These are phyloP conservation scores for Drosophila anomelani DNA, from an alignment of 2,888 invertebrate genomes.

Conservation along the genomic window DNA sequence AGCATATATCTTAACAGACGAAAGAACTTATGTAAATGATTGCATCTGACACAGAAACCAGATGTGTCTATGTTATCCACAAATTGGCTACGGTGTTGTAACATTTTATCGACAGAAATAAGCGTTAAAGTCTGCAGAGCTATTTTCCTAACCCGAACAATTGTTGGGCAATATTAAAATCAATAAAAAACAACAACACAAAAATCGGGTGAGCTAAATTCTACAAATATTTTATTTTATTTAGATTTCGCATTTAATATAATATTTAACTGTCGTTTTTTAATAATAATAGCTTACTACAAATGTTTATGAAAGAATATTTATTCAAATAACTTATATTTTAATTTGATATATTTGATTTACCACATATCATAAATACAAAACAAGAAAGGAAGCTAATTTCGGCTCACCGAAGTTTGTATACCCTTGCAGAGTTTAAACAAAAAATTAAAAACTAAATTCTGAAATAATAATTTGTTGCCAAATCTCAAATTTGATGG, in stretches of 20 bases:
- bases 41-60: not conserved
- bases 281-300: too few relatives aligned
- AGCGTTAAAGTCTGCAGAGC: not conserved
- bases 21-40: slow-evolving; percentile 3
- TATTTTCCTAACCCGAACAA: slow-evolving; percentile 1
- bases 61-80: not conserved
- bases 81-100: not conserved
- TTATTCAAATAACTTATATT: too few relatives aligned
- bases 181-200: slow-evolving; percentile 39
- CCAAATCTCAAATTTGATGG: too few relatives aligned
- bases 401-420: too few relatives aligned
- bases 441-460: too few relatives aligned
- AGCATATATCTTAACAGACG: not conserved
- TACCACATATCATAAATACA: too few relatives aligned
- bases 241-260: not conserved
- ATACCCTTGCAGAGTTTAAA: too few relatives aligned
- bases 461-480: too few relatives aligned
- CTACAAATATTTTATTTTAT: not conserved
- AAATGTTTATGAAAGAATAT: too few relatives aligned
- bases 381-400: too few relatives aligned
- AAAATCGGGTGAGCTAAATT: slow-evolving; percentile 63
- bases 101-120: not conserved
- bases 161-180: slow-evolving; percentile 18
- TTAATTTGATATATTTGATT: too few relatives aligned
- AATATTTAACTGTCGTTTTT: not conserved